phyloP scores from a whole-genome alignment of 2,113 vertebrate genomes.

The Mixornis gularis region DNA sequence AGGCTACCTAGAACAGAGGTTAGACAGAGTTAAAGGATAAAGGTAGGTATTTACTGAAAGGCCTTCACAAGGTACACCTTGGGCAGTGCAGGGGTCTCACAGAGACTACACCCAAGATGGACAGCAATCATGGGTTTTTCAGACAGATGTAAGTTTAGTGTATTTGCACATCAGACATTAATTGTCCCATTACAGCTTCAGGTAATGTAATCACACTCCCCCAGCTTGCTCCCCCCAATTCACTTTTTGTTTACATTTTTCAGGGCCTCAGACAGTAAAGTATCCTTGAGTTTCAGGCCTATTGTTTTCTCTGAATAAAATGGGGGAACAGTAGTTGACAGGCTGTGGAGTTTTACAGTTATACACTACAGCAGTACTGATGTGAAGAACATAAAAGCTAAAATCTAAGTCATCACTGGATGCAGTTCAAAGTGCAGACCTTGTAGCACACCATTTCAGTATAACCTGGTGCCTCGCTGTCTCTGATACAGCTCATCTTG shows the following conservation, averaged over 20 bases:
- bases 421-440: background rate
- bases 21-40: background rate
- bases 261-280: background rate
- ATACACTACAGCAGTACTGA: background rate
- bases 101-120: background rate
- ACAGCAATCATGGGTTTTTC: background rate
- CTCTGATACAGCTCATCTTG: background rate
- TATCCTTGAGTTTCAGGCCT: background rate
- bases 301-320: background rate
- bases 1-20: background rate
- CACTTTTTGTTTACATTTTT: background rate
- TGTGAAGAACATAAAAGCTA: background rate
- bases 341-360: background rate
- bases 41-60: background rate
- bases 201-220: background rate
- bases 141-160: background rate
- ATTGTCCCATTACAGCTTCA: background rate
- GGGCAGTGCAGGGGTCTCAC: background rate
- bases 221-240: background rate
- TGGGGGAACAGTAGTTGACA: background rate
- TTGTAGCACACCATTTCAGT: background rate
- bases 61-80: background rate
- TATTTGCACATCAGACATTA: background rate
- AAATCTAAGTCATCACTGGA: background rate
- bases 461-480: background rate